Evolutionary conservation across 1,140 invertebrate genomes (phyloP).

Genomic region (Cherax destructor): DNA sequence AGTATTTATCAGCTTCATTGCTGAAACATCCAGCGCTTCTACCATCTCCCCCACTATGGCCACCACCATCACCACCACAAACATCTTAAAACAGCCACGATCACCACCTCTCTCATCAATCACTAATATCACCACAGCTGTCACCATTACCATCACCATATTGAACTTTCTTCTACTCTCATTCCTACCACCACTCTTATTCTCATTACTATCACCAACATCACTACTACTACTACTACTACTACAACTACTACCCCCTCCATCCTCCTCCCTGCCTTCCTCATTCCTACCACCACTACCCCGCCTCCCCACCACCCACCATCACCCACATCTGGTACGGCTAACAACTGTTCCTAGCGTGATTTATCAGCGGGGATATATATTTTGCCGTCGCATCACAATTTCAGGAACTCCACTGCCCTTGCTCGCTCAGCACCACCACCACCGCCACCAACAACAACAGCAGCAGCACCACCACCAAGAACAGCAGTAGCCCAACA

Average conservation of each 20-base stretch:
- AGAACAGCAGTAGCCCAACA: no score
- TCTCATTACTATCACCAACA: not conserved
- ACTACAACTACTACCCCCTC: not conserved
- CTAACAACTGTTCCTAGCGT: constrained; percentile 55
- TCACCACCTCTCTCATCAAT: not conserved
- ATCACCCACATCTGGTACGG: constrained; percentile 49
- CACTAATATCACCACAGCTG: not conserved
- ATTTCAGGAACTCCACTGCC: constrained; percentile 56
- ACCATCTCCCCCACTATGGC: not conserved
- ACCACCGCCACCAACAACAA: not conserved
- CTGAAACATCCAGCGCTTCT: not conserved
- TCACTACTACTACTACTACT: not conserved
- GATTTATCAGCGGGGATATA: constrained; percentile 55
- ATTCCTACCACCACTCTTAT: not conserved
- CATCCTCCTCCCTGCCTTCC: not conserved
- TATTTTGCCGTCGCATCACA: constrained; percentile 64
- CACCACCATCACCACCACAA: not conserved
- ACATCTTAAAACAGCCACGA: not conserved
- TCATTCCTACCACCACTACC: constrained; percentile 21
- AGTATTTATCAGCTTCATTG: not conserved
- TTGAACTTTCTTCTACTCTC: no score
- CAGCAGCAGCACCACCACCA: no score
- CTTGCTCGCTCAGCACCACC: constrained; percentile 11
- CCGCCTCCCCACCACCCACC: constrained; percentile 9
- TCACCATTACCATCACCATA: not conserved